These are phyloP conservation scores for Geothlypis trichas DNA, from an alignment of 2,113 vertebrate genomes.

Conservation along the genomic window DNA sequence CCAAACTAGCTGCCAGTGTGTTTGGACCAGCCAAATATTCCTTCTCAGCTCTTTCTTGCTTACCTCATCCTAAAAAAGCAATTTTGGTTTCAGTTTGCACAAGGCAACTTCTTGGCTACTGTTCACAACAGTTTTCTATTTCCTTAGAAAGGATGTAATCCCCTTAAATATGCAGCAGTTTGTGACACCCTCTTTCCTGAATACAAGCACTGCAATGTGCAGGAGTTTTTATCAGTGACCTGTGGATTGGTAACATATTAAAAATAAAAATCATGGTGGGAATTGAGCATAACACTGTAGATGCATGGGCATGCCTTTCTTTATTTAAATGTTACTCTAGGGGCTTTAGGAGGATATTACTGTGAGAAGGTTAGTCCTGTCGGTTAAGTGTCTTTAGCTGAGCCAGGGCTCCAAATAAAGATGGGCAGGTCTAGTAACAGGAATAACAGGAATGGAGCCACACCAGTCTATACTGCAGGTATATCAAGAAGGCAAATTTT, in stretches of 20 bases:
- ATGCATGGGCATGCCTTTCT: background rate
- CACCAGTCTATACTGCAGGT: background rate
- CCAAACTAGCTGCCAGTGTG: background rate
- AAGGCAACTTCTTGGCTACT: background rate
- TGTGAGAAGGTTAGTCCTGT: background rate
- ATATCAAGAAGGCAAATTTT: background rate
- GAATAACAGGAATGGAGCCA: background rate
- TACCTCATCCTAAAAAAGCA: background rate
- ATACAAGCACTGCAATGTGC: background rate
- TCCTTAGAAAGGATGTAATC: background rate
- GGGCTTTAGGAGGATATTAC: background rate
- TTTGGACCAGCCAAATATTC: background rate
- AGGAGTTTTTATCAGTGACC: background rate
- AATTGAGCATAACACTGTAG: background rate
- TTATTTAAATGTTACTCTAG: background rate
- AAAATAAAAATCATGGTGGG: background rate
- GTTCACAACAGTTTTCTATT: background rate
- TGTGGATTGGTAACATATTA: background rate
- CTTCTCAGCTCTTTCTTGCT: background rate
- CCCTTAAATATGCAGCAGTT: background rate
- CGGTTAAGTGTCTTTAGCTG: background rate
- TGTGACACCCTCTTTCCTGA: background rate
- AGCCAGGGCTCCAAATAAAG: background rate
- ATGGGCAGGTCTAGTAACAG: background rate
- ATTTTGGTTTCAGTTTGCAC: constrained; percentile 38